Evolutionary conservation across 2,888 invertebrate genomes (phyloP).

Genomic region (Rhaphigaster nebulosa): DNA sequence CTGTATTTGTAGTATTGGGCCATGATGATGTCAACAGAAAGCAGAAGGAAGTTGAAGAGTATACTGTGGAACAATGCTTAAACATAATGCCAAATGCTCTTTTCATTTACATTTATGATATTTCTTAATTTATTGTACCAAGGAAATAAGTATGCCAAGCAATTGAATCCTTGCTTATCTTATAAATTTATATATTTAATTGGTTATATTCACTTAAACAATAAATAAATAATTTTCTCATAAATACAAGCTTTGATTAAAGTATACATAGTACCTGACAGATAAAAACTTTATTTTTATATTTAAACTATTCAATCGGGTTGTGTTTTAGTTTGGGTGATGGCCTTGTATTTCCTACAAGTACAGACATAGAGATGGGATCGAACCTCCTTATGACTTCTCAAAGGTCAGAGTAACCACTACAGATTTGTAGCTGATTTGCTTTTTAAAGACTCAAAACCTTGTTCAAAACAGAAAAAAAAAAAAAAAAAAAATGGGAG

Average conservation of each 20-base stretch:
- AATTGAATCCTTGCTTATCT: background rate
- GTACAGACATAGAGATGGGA: conserved; percentile 78
- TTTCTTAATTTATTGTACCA: background rate
- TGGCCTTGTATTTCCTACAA: conserved; percentile 88
- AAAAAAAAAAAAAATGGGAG: background rate
- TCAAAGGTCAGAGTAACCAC: conserved; percentile 54
- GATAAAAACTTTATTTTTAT: conserved; percentile 1
- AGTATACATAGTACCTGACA: too few relatives aligned
- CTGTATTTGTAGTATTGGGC: background rate
- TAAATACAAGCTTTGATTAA: background rate
- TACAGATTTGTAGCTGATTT: conserved; percentile 43
- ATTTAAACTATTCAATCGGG: conserved; percentile 61
- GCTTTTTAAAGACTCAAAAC: conserved; percentile 4
- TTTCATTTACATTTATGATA: background rate
- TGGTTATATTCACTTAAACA: background rate
- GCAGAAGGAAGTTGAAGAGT: background rate
- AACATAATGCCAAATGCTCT: background rate
- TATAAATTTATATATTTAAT: background rate
- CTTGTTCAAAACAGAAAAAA: background rate
- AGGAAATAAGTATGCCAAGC: background rate
- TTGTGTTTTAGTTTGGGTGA: conserved; percentile 84
- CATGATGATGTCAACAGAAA: background rate
- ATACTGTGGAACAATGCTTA: background rate
- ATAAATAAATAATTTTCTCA: background rate
- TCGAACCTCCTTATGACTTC: conserved; percentile 83